These are phyloP conservation scores for Teleiodes luculella DNA, from an alignment of 2,888 invertebrate genomes.

Conservation along the genomic window DNA sequence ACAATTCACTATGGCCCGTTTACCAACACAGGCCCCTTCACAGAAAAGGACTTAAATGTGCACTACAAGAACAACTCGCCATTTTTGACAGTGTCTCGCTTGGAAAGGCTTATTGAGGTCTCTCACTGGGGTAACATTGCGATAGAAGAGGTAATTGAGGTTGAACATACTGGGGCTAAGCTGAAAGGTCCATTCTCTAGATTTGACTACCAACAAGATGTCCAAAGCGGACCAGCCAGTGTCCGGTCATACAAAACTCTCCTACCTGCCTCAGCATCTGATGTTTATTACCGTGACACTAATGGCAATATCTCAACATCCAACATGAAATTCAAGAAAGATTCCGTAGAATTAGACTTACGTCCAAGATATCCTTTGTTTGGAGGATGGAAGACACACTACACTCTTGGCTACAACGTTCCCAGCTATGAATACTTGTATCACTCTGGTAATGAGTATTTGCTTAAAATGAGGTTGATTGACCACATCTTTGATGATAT, in stretches of 20 bases:
- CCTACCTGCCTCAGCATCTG: constrained; percentile 91
- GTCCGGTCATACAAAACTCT: constrained; percentile 94
- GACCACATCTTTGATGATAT: constrained; percentile 99
- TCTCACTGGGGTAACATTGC: constrained; percentile 99
- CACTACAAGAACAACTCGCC: constrained; percentile 98
- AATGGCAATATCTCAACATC: constrained; percentile 99
- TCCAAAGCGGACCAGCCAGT: constrained; percentile 91
- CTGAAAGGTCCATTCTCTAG: constrained; percentile 97
- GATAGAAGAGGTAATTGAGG: constrained; percentile 94
- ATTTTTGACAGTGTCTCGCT: constrained; percentile 93
- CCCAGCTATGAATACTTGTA: constrained; percentile 98
- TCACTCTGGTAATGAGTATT: constrained; percentile 87
- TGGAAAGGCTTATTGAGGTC: constrained; percentile 94
- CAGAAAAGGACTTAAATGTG: constrained; percentile 83
- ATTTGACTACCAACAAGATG: constrained; percentile 97
- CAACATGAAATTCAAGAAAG: constrained; percentile 90
- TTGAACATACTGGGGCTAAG: constrained; percentile 94
- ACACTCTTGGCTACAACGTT: constrained; percentile 97
- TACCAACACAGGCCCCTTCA: constrained; percentile 81
- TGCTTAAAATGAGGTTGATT: constrained; percentile 94
- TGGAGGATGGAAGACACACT: constrained; percentile 99
- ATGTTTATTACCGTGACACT: constrained; percentile 97
- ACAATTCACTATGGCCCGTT: constrained; percentile 94
- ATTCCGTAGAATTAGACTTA: constrained; percentile 97
- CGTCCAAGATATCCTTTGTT: constrained; percentile 98